phyloP scores from a whole-genome alignment of 2,113 vertebrate species.

The Anseranas semipalmata region DNA sequence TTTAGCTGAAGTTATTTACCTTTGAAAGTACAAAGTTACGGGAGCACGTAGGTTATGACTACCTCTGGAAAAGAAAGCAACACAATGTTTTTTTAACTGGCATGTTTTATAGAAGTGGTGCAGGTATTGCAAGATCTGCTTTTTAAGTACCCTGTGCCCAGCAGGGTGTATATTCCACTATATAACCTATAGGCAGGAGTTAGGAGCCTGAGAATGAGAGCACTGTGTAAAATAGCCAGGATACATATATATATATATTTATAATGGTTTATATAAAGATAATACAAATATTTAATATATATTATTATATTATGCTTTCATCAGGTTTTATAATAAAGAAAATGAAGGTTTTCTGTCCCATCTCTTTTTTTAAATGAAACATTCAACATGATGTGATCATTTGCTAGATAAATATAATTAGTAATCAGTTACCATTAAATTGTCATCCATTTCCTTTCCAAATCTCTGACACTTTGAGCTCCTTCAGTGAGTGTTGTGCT shows the following conservation, averaged over 20 bases:
- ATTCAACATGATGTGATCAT: background rate
- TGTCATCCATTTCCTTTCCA: background rate
- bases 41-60: background rate
- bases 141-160: background rate
- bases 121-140: background rate
- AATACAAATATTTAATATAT: background rate
- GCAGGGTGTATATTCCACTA: background rate
- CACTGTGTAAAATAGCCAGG: background rate
- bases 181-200: background rate
- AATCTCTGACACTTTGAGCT: background rate
- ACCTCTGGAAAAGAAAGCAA: background rate
- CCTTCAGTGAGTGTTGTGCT: background rate
- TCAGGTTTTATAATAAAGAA: background rate
- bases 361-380: background rate
- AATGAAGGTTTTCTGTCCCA: background rate
- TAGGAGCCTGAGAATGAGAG: background rate
- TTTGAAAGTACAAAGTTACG: background rate
- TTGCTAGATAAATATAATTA: slow-evolving; percentile 12
- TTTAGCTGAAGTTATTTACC: background rate
- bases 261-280: too few relatives aligned
- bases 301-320: background rate
- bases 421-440: background rate
- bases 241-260: background rate
- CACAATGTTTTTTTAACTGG: background rate
- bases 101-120: background rate